Evolutionary conservation across 1,140 invertebrate species (phyloP).

Genomic region (Drosophila truncata): DNA sequence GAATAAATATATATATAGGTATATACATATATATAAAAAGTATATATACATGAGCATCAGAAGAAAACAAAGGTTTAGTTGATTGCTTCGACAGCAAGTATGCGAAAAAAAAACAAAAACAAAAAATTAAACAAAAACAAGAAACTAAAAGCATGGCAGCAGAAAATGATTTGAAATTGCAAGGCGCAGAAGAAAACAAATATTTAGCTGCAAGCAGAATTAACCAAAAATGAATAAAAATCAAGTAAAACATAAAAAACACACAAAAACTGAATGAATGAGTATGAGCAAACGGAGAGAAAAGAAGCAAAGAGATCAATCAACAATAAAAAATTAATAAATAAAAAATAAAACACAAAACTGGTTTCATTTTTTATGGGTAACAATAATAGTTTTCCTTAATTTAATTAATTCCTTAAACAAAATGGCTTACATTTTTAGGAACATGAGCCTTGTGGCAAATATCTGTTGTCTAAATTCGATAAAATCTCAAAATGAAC

Average conservation of each 20-base stretch:
- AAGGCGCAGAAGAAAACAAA: constrained; percentile 48
- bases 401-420: too few species aligned
- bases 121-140: background rate
- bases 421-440: too few species aligned
- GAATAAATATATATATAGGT: constrained; percentile 71
- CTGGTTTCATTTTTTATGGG: constrained; percentile 11
- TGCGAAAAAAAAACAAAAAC: constrained; percentile 10
- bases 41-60: constrained; percentile 53
- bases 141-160: constrained; percentile 30
- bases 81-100: constrained; percentile 51
- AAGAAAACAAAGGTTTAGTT: constrained; percentile 59
- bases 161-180: constrained; percentile 35
- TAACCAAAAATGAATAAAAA: constrained; percentile 65
- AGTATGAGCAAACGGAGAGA: constrained; percentile 57
- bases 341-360: constrained; percentile 65
- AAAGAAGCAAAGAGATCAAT: constrained; percentile 72
- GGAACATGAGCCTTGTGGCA: too few species aligned
- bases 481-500: background rate
- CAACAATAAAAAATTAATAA: constrained; percentile 73
- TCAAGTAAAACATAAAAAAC: constrained; percentile 44
- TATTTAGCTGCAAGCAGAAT: constrained; percentile 67
- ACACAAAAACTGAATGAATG: constrained; percentile 56
- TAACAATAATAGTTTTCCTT: too few species aligned
- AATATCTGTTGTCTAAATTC: too few species aligned
- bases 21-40: constrained; percentile 50